Evolutionary conservation across 2,113 vertebrate species (phyloP).

Genomic region (Mellivora capensis): DNA sequence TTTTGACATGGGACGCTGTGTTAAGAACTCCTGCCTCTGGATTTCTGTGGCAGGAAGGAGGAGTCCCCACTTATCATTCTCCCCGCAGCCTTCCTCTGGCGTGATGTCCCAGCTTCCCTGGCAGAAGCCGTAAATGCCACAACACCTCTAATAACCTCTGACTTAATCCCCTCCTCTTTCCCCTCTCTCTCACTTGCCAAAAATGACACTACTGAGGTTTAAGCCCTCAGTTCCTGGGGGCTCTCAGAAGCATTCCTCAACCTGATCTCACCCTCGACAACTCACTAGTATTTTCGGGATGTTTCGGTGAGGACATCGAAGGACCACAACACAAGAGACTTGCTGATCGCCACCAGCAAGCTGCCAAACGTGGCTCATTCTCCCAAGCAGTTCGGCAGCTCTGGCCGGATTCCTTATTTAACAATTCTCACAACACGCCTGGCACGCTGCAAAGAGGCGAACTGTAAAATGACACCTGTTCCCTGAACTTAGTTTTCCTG

Average conservation of each 20-base stretch:
- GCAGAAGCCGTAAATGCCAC: neutral
- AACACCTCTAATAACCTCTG: neutral
- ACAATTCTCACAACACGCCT: rapidly evolving
- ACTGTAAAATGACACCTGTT: neutral
- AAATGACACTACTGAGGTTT: neutral
- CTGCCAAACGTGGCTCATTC: neutral
- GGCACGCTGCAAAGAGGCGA: neutral
- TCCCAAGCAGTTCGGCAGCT: neutral
- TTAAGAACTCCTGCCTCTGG: neutral
- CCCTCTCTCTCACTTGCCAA: neutral
- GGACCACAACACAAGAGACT: neutral
- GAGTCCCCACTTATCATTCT: neutral
- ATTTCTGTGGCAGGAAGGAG: neutral
- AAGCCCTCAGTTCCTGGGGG: neutral
- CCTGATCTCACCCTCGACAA: neutral
- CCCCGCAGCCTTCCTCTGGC: neutral
- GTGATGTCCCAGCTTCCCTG: neutral
- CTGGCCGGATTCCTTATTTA: neutral
- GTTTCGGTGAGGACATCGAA: neutral
- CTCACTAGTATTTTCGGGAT: neutral
- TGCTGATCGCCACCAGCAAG: neutral
- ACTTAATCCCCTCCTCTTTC: neutral
- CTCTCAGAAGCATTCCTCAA: neutral
- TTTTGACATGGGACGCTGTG: neutral
- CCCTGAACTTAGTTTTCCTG: neutral